Percentiles rank a stretch among this genome's conserved stretches.
Evolutionary conservation across 2,113 vertebrate genomes (phyloP).

Genomic region (Mesitornis unicolor): DNA sequence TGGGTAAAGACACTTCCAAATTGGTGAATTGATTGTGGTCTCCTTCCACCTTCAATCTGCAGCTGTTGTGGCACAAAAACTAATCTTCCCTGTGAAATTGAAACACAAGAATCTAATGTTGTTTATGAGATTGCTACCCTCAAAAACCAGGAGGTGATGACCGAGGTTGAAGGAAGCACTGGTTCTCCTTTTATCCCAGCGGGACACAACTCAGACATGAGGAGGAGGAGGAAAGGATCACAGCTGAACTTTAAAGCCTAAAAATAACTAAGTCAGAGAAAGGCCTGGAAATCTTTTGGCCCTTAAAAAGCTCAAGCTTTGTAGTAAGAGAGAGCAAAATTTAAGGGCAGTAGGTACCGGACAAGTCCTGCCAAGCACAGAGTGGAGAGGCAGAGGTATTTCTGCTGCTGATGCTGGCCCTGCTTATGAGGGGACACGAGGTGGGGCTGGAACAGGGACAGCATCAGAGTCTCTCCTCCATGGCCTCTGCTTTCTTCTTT

Average conservation of each 20-base stretch:
- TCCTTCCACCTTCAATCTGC: background rate
- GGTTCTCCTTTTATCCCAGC: background rate
- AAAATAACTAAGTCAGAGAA: background rate
- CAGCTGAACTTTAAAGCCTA: background rate
- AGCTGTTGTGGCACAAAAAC: background rate
- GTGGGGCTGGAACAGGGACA: background rate
- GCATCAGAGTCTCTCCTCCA: accelerated
- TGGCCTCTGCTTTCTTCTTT: background rate
- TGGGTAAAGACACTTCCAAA: background rate
- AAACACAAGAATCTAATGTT: background rate
- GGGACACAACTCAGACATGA: background rate
- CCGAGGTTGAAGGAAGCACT: background rate
- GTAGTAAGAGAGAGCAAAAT: background rate
- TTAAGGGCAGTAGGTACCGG: background rate
- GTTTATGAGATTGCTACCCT: background rate
- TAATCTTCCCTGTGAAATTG: background rate
- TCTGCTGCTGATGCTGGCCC: accelerated
- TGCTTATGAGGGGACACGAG: background rate
- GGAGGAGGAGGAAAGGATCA: background rate
- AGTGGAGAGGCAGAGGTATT: background rate
- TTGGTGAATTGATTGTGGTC: background rate
- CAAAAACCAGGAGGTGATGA: background rate
- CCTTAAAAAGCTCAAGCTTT: background rate
- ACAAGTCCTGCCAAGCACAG: background rate
- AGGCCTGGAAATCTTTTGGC: background rate